Conservation (phyloP, 2,797 vertebrate species). For the Chiroxiphia lanceolata region DNA sequence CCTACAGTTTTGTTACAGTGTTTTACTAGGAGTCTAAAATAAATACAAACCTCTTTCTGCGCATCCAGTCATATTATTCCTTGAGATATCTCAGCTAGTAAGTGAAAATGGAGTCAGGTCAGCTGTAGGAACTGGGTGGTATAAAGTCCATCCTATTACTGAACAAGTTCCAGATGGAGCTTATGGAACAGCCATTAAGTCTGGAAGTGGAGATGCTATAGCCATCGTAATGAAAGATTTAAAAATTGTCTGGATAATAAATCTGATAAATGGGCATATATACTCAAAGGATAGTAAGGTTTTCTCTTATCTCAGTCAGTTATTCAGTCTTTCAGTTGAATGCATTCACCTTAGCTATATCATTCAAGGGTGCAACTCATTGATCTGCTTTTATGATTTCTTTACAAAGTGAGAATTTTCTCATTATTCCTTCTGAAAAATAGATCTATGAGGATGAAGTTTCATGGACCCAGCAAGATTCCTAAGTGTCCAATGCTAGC, state of each 20-base stretch:
- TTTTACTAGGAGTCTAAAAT: neutral
- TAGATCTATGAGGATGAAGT: neutral
- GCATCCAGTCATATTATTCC: neutral
- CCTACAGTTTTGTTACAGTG: constrained; percentile 39
- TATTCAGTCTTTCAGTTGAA: constrained; percentile 14
- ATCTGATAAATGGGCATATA: neutral
- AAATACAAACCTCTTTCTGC: neutral
- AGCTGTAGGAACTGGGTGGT: neutral
- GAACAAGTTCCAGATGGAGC: neutral
- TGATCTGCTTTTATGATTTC: constrained; percentile 55
- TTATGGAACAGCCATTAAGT: neutral
- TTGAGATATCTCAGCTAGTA: neutral
- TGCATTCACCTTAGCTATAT: constrained; percentile 1
- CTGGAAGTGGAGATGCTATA: constrained; percentile 1
- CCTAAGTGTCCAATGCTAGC: neutral
- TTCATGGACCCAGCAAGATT: constrained; percentile 42
- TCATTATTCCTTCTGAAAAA: constrained; percentile 38
- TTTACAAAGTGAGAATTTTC: constrained; percentile 51
- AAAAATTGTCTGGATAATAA: constrained; percentile 17
- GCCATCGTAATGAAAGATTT: neutral
- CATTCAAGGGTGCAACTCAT: constrained; percentile 30
- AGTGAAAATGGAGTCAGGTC: neutral
- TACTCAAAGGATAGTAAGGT: neutral
- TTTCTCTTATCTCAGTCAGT: constrained; percentile 32
- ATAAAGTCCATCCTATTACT: neutral